Conservation (phyloP, 2,113 vertebrate species). For the Telmatochromis sp. region DNA sequence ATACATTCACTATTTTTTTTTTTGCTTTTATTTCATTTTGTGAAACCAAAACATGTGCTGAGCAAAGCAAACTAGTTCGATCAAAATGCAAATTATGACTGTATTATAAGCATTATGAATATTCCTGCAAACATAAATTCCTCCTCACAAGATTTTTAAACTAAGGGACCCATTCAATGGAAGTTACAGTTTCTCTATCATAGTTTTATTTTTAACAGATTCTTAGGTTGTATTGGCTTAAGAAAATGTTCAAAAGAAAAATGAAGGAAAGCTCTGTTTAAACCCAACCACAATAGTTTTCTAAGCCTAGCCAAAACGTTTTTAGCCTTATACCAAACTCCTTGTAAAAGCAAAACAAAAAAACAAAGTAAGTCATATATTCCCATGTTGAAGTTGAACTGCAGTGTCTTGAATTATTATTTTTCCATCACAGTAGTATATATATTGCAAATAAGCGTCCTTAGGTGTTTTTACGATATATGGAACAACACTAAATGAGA, state of each 20-base stretch:
- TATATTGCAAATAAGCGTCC: neutral
- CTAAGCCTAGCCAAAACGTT: neutral
- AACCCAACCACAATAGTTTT: neutral
- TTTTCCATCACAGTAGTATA: neutral
- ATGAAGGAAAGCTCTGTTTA: neutral
- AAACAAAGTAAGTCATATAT: neutral
- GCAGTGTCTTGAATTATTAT: neutral
- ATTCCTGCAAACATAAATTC: neutral
- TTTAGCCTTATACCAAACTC: neutral
- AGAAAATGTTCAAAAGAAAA: neutral
- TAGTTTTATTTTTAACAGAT: neutral
- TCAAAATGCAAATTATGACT: neutral
- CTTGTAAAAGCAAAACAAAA: neutral
- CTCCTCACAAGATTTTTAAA: neutral
- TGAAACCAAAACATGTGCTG: neutral
- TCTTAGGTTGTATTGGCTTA: neutral
- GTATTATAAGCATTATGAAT: neutral
- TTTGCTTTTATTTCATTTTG: neutral
- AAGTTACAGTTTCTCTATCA: neutral
- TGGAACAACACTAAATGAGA: neutral
- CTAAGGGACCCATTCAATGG: neutral
- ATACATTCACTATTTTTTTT: neutral
- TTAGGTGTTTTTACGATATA: neutral
- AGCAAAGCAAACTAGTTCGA: accelerated
- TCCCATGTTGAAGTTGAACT: neutral